Evolutionary conservation across 2,797 vertebrate genomes (phyloP), one percentile per base, ranked within the genome.

Genomic region (Chromobotia macracanthus): DNA sequence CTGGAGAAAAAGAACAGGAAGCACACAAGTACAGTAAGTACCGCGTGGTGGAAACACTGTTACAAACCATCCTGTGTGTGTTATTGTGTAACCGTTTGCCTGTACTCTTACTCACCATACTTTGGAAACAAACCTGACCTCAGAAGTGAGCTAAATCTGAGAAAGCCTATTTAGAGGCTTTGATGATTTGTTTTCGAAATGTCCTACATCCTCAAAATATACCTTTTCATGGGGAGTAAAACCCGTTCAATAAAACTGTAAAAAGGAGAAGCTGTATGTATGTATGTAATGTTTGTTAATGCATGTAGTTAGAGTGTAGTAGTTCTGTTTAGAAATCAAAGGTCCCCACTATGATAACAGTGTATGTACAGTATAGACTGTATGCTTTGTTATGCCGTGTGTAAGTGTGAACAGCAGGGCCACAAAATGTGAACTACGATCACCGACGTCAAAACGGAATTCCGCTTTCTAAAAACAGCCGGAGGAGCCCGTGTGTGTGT

Each of bases 401-500:
- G 55, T 50, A 25, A 5, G 5, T 19, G 21, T 28, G 9, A 21
- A 23, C 44, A 35, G 13, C 13, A 70, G n/a, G 53, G 35, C 58
- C 25, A 38, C 5, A 53, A 44, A 38, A 25, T 11, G 63, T 46
- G 28, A 63, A 10, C 46, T n/a, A 23, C 41, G 25, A 69, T 10
- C 38, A 31, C 55, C 35, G 53, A 74, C 72, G 80, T 76, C 61
- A 75, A 50, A 55, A 79, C 72, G 83, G 83, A 79, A 81, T 84
- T 84, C 83, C 83, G 71, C 67, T 55, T 79, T 72, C 72, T 81
- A 76, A 65, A 81, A 75, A 46, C 70, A 84, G 80, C 55, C 10
- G 41, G 66, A 53, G 58, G 48, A 72, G 16, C 25, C 15, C 2
- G 23, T 21, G 3, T 19, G 53, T 64, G 55, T 61, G 35, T 44